These are phyloP conservation scores for Tylochromis polylepis DNA, from an alignment of 2,113 vertebrate genomes.

Conservation along the genomic window DNA sequence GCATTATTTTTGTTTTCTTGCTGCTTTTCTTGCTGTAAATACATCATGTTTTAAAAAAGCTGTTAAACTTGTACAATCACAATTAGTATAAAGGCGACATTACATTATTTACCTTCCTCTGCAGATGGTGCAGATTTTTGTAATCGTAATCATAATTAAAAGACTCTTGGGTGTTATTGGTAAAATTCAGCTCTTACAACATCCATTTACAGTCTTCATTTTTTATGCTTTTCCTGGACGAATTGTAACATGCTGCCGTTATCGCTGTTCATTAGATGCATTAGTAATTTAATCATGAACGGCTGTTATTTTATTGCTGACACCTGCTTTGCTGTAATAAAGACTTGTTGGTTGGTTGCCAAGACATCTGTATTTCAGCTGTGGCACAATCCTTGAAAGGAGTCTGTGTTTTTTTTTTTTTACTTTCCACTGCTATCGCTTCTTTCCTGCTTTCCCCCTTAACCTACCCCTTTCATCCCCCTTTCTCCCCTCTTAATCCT, in stretches of 20 bases:
- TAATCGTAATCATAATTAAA: not conserved
- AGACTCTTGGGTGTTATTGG: not conserved
- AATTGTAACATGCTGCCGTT: not conserved
- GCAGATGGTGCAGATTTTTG: not conserved
- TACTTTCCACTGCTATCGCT: not conserved
- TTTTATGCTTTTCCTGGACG: not conserved
- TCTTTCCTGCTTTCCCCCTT: not conserved
- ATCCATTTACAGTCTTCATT: not conserved
- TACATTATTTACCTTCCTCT: not conserved
- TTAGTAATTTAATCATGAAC: constrained; percentile 30
- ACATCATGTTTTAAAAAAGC: not conserved
- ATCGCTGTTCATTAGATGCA: constrained; percentile 23
- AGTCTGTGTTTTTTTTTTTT: not conserved
- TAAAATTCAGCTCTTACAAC: not conserved
- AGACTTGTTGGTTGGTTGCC: not conserved
- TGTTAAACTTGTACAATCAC: not conserved
- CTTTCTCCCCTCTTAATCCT: not conserved
- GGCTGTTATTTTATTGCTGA: not conserved
- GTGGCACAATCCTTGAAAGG: not conserved
- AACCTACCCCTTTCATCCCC: not conserved
- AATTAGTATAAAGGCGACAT: not conserved
- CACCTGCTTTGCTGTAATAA: constrained; percentile 7
- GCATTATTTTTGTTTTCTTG: not conserved
- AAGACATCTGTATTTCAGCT: not conserved
- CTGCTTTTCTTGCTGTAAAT: not conserved